A percentile compares a stretch with the other conserved stretches of the same genome.
phyloP scores from a whole-genome alignment of 2,113 vertebrate genomes.

The Phyllostomus hastatus region DNA sequence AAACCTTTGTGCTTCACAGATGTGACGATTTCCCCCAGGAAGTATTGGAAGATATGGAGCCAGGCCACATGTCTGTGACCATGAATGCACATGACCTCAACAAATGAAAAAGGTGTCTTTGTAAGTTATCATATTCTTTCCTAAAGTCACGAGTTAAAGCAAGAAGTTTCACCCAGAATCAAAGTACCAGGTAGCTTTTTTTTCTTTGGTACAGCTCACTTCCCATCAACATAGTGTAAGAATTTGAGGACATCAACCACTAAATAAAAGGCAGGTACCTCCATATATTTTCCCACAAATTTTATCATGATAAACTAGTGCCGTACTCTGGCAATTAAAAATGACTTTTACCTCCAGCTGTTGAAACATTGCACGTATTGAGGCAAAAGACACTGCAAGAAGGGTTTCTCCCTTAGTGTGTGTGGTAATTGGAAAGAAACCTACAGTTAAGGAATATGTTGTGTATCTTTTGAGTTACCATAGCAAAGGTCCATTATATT shows the following conservation, averaged over 20 bases:
- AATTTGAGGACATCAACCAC: neutral
- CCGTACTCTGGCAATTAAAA: neutral
- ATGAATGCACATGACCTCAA: neutral
- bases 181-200: neutral
- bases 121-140: neutral
- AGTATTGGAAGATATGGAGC: neutral
- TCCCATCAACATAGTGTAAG: neutral
- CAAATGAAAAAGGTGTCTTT: neutral
- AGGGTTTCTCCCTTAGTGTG: neutral
- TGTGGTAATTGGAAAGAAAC: constrained; percentile 13
- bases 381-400: neutral
- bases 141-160: neutral
- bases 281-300: neutral
- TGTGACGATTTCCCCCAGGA: neutral
- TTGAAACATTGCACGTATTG: neutral
- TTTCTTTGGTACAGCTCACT: neutral
- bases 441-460: constrained; percentile 4
- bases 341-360: neutral
- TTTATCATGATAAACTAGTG: neutral
- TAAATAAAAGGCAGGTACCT: neutral
- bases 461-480: neutral
- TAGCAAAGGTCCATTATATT: neutral
- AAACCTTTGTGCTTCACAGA: neutral
- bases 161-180: neutral
- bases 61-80: neutral